A percentile compares a stretch with the other conserved stretches of the same genome.
phyloP scores from a whole-genome alignment of 1,140 invertebrate genomes.

The Drosophila nannoptera region DNA sequence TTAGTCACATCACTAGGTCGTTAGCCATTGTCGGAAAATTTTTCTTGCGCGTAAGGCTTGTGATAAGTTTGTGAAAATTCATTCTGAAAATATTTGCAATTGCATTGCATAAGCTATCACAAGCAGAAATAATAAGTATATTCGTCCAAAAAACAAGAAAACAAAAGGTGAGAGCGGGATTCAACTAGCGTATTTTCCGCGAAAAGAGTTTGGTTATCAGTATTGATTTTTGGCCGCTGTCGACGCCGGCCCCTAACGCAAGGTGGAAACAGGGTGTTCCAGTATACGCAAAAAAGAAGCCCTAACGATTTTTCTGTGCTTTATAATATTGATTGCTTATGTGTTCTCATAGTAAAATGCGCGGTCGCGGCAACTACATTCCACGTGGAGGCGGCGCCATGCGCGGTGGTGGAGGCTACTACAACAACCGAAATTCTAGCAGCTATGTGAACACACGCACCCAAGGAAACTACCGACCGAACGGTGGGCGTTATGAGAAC shows the following conservation, averaged over 20 bases:
- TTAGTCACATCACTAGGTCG: conserved; percentile 14
- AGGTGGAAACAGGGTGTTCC: conserved; percentile 23
- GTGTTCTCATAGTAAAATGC: conserved; percentile 51
- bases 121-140: neutral
- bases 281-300: conserved; percentile 1
- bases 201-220: conserved; percentile 10
- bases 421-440: conserved; percentile 70
- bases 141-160: neutral
- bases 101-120: conserved; percentile 2
- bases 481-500: conserved; percentile 64
- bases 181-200: neutral
- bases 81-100: conserved; percentile 12
- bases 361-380: conserved; percentile 69
- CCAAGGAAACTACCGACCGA: conserved; percentile 66
- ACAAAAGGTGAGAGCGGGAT: conserved; percentile 20
- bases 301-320: neutral
- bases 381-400: conserved; percentile 64
- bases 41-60: conserved; percentile 18
- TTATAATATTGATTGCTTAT: conserved; percentile 2
- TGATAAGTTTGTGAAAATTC: neutral
- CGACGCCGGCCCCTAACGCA: conserved; percentile 22
- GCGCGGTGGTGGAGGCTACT: conserved; percentile 68
- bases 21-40: conserved; percentile 30
- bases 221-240: conserved; percentile 34
- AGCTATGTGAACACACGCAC: conserved; percentile 71